Percentiles rank a stretch among this genome's conserved stretches.
These are phyloP conservation scores for Brachystomella parvula DNA, from an alignment of 1,140 invertebrate genomes.

Conservation along the genomic window DNA sequence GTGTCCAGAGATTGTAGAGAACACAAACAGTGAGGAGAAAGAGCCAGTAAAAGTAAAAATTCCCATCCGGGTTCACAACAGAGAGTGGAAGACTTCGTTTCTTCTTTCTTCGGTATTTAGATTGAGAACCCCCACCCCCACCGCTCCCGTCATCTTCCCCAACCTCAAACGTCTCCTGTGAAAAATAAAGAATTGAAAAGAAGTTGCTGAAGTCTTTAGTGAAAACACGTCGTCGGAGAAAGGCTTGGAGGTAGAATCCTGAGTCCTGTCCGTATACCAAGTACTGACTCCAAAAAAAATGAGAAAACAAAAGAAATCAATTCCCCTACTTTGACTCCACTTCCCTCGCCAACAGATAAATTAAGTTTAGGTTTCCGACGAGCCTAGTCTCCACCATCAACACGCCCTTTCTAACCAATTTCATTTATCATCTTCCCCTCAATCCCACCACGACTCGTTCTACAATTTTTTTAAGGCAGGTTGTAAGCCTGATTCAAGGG, in stretches of 20 bases:
- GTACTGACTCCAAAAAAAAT: background rate
- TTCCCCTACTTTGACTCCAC: slow-evolving; percentile 6
- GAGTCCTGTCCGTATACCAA: no score
- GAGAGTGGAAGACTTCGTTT: slow-evolving; percentile 56
- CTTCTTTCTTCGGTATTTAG: slow-evolving; percentile 52
- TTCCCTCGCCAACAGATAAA: slow-evolving; percentile 3
- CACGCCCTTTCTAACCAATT: background rate
- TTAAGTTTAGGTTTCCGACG: no score
- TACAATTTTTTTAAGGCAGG: no score
- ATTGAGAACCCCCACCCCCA: slow-evolving; percentile 49
- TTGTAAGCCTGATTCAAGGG: no score
- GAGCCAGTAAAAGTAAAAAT: slow-evolving; percentile 92
- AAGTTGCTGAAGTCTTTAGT: background rate
- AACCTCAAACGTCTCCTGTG: slow-evolving; percentile 55
- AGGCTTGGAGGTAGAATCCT: no score
- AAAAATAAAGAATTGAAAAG: background rate
- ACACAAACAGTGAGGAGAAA: slow-evolving; percentile 78
- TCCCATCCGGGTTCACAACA: slow-evolving; percentile 92
- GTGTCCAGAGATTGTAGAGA: slow-evolving; percentile 90
- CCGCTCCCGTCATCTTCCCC: slow-evolving; percentile 55
- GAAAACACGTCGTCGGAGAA: background rate
- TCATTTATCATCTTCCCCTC: no score
- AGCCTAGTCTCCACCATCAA: background rate
- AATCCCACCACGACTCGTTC: no score
- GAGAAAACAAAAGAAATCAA: background rate